These are phyloP conservation scores for Pandemis corylana DNA, from an alignment of 2,888 invertebrate genomes.

Conservation along the genomic window DNA sequence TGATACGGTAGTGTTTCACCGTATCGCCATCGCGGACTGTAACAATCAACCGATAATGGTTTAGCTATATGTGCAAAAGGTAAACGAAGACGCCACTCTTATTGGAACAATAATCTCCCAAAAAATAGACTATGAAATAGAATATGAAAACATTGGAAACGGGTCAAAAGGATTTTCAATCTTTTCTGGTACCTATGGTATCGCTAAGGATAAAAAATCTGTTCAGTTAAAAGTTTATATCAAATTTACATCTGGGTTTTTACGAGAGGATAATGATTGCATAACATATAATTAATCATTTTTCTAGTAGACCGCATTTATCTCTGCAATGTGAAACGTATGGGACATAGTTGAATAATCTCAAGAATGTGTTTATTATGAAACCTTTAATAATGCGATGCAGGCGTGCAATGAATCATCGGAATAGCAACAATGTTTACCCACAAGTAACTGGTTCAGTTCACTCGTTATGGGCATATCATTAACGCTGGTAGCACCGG, in stretches of 20 bases:
- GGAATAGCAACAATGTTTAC: constrained; percentile 34
- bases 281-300: constrained; percentile 21
- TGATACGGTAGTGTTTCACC: constrained; percentile 99
- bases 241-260: not conserved
- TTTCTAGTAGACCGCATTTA: constrained; percentile 20
- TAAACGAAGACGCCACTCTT: not conserved
- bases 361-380: constrained; percentile 40
- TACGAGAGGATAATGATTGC: constrained; percentile 12
- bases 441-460: constrained; percentile 30
- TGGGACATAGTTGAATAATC: constrained; percentile 29
- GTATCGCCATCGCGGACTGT: constrained; percentile 99
- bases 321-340: constrained; percentile 30
- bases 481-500: constrained; percentile 18
- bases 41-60: constrained; percentile 53
- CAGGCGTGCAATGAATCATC: constrained; percentile 40
- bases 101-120: not conserved
- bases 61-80: not conserved
- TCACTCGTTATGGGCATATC: constrained; percentile 28
- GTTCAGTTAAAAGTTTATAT: not conserved
- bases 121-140: not conserved
- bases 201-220: not conserved
- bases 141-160: not conserved
- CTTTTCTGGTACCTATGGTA: not conserved
- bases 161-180: not conserved
- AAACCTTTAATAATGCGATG: constrained; percentile 39